Percentiles rank a stretch among this genome's conserved stretches.
These are phyloP conservation scores for Pseudachorutes palmiensis DNA, from an alignment of 1,140 invertebrate genomes.

Conservation along the genomic window DNA sequence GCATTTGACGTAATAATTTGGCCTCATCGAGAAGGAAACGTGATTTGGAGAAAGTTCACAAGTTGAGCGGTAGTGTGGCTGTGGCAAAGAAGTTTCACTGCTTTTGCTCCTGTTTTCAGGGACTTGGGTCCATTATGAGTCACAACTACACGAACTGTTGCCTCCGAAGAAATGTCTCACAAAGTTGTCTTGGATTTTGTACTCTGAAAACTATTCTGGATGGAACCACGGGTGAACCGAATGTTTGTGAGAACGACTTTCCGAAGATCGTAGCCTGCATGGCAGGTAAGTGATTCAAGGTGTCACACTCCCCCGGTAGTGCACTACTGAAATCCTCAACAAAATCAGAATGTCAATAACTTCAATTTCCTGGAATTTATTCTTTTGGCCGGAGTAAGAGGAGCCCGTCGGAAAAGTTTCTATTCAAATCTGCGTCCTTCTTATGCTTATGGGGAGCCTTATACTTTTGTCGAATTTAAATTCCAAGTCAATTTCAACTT, in stretches of 20 bases:
- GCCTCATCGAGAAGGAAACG: too few relatives aligned
- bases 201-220: conserved; percentile 71
- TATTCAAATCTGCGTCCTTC: too few relatives aligned
- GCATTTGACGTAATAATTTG: too few relatives aligned
- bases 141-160: conserved; percentile 74
- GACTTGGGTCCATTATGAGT: conserved; percentile 31
- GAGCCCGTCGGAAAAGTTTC: too few relatives aligned
- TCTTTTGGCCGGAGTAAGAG: too few relatives aligned
- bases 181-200: conserved; percentile 65
- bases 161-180: conserved; percentile 55
- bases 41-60: too few relatives aligned
- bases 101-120: conserved; percentile 21
- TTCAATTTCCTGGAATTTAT: background rate
- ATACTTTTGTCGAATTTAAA: too few relatives aligned
- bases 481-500: too few relatives aligned
- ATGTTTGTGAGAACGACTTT: conserved; percentile 66
- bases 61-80: too few relatives aligned
- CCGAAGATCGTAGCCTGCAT: conserved; percentile 61
- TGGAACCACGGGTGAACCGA: conserved; percentile 66
- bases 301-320: background rate
- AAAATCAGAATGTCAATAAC: too few relatives aligned
- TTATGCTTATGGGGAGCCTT: too few relatives aligned
- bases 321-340: background rate
- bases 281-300: conserved; percentile 43
- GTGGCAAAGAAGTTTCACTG: background rate